phyloP scores from a whole-genome alignment of 2,797 vertebrate species.

The Spondyliosoma cantharus region DNA sequence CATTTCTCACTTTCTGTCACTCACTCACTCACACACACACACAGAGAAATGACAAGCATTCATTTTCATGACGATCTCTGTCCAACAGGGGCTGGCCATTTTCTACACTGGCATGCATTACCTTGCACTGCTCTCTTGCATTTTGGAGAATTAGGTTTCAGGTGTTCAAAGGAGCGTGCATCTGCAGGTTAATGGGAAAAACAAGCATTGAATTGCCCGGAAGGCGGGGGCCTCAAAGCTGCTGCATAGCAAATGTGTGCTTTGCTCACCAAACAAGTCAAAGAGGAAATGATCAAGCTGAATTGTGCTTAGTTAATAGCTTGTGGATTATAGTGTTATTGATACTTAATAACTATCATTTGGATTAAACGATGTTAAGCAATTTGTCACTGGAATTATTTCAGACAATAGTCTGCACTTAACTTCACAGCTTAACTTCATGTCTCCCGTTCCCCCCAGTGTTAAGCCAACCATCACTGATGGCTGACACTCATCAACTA shows the following conservation, averaged over 20 bases:
- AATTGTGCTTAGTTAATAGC: slow-evolving; percentile 4
- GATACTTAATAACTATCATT: neutral
- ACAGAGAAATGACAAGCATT: slow-evolving; percentile 21
- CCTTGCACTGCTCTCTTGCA: slow-evolving; percentile 19
- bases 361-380: neutral
- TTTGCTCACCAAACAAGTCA: neutral
- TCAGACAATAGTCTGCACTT: neutral
- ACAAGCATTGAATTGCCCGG: slow-evolving; percentile 43
- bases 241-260: neutral
- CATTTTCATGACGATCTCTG: slow-evolving; percentile 29
- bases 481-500: too few species aligned
- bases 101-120: neutral
- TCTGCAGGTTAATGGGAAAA: slow-evolving; percentile 13
- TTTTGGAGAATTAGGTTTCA: slow-evolving; percentile 11
- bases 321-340: neutral
- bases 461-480: too few species aligned
- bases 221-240: slow-evolving; percentile 16
- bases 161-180: slow-evolving; percentile 6
- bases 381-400: neutral
- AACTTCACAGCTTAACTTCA: too few species aligned
- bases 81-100: slow-evolving; percentile 1
- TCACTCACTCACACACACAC: slow-evolving; percentile 5
- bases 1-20: slow-evolving; percentile 3
- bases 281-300: neutral
- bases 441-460: too few species aligned